phyloP scores from a whole-genome alignment of 2,888 invertebrate genomes.

The Eulithis testata region DNA sequence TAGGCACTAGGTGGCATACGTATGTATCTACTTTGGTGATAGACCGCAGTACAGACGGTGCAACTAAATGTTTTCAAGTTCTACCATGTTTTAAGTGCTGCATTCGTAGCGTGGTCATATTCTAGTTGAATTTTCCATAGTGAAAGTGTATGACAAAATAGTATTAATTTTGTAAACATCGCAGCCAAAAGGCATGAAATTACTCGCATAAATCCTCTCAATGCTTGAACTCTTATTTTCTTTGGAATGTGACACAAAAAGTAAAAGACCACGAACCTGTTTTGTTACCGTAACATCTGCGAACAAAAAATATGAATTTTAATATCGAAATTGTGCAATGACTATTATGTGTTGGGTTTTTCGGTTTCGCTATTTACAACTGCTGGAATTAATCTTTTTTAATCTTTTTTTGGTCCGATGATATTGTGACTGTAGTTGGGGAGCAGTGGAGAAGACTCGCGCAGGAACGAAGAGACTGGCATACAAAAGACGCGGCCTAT shows the following conservation, averaged over 20 bases:
- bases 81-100: too few species aligned
- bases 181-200: constrained; percentile 63
- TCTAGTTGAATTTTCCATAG: constrained; percentile 44
- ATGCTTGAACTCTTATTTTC: constrained; percentile 60
- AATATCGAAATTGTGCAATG: constrained; percentile 55
- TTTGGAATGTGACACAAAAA: constrained; percentile 56
- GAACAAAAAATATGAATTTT: constrained; percentile 46
- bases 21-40: too few species aligned
- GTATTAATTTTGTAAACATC: constrained; percentile 45
- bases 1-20: too few species aligned
- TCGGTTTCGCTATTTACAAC: constrained; percentile 2
- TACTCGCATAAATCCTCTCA: constrained; percentile 53
- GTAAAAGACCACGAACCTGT: constrained; percentile 41
- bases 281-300: constrained; percentile 47
- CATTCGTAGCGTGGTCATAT: too few species aligned
- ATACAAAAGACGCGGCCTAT: too few species aligned
- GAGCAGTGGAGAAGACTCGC: too few species aligned
- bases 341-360: constrained; percentile 24
- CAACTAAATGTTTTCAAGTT: too few species aligned
- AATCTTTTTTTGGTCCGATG: too few species aligned
- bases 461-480: too few species aligned
- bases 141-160: constrained; percentile 55
- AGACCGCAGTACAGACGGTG: too few species aligned
- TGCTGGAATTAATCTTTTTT: constrained; percentile 5
- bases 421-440: too few species aligned